Evolutionary conservation across 2,113 vertebrate species (phyloP).

Genomic region (Motacilla alba): DNA sequence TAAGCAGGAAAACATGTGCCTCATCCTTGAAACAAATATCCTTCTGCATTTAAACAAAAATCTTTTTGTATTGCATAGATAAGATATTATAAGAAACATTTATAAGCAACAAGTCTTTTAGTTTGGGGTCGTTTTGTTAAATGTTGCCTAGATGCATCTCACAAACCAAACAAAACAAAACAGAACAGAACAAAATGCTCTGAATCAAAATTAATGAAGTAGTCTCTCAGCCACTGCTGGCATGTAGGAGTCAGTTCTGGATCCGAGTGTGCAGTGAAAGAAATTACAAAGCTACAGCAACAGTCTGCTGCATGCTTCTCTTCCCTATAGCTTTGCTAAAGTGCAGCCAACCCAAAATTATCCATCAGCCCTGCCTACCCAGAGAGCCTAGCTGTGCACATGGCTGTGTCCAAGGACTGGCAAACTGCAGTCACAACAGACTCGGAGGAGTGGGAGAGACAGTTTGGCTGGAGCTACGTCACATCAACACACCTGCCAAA

Average conservation of each 20-base stretch:
- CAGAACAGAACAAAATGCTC: background rate
- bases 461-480: accelerated
- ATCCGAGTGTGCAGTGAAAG: background rate
- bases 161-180: background rate
- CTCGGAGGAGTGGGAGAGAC: background rate
- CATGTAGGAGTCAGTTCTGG: background rate
- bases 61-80: background rate
- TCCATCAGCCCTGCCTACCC: background rate
- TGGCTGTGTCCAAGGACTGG: background rate
- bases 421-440: background rate
- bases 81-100: background rate
- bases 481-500: background rate
- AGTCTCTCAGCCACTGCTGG: background rate
- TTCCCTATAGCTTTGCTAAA: background rate
- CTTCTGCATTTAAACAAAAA: background rate
- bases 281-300: background rate
- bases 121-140: background rate
- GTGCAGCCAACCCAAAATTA: background rate
- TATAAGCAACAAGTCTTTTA: background rate
- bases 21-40: background rate
- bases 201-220: background rate
- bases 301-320: background rate
- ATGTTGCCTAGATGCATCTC: background rate
- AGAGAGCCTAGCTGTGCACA: background rate
- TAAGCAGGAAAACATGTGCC: background rate